Evolutionary conservation across 1,140 invertebrate genomes (phyloP).

Genomic region (Araneus ventricosus): DNA sequence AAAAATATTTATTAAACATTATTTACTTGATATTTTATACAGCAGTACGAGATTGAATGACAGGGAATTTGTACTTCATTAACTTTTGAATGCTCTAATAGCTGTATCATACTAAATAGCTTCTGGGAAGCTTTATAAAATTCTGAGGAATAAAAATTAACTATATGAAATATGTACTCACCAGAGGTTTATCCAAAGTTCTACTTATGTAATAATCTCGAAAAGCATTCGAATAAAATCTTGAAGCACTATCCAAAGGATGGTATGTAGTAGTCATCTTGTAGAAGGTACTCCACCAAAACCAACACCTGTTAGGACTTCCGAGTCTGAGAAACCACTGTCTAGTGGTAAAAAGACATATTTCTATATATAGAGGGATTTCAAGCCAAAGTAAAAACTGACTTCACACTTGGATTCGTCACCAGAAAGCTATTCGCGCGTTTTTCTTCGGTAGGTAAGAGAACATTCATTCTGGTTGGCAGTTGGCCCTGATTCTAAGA

Average conservation of each 20-base stretch:
- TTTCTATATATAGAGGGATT: slow-evolving; percentile 28
- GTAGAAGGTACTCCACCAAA: neutral
- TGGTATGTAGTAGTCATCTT: neutral
- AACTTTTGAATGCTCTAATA: too few relatives aligned
- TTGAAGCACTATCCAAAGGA: slow-evolving; percentile 26
- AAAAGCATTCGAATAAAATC: slow-evolving; percentile 45
- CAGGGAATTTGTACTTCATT: too few relatives aligned
- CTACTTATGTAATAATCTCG: slow-evolving; percentile 24
- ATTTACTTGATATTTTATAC: too few relatives aligned
- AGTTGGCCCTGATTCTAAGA: slow-evolving; percentile 23
- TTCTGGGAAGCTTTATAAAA: too few relatives aligned
- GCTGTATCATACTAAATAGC: too few relatives aligned
- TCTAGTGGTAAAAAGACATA: neutral
- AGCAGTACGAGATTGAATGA: too few relatives aligned
- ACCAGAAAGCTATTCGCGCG: slow-evolving; percentile 14
- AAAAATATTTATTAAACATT: too few relatives aligned
- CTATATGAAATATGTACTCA: neutral
- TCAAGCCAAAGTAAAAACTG: neutral
- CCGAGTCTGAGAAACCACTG: neutral
- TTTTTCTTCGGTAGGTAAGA: neutral
- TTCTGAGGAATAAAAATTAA: too few relatives aligned
- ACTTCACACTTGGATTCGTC: slow-evolving; percentile 26
- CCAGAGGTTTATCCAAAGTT: slow-evolving; percentile 32
- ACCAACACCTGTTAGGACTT: neutral
- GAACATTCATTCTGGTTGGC: neutral